Conservation (phyloP, 2,113 vertebrate species). For the Falcunculus frontatus region DNA sequence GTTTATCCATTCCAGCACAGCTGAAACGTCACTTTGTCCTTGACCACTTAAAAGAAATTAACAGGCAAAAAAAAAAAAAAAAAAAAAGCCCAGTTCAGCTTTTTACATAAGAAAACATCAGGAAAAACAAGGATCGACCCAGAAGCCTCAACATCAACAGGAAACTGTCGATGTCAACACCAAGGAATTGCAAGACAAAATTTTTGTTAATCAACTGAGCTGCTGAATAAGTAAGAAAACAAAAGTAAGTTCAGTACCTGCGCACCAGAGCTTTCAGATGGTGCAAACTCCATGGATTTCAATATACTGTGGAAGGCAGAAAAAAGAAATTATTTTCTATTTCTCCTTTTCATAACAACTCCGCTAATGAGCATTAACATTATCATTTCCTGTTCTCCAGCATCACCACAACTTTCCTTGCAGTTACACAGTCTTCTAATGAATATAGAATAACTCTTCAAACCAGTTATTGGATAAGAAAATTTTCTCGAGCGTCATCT, state of each 20-base stretch:
- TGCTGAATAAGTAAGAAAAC: neutral
- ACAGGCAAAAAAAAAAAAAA: neutral
- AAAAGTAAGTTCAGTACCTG: conserved; percentile 78
- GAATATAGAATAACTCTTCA: conserved; percentile 65
- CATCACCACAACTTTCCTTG: conserved; percentile 50
- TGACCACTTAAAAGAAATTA: neutral
- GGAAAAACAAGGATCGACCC: neutral
- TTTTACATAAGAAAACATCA: neutral
- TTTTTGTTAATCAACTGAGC: neutral
- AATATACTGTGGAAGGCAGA: conserved; percentile 82
- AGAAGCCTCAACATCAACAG: neutral
- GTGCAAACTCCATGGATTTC: conserved; percentile 96
- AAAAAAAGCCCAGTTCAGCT: neutral
- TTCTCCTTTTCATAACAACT: neutral
- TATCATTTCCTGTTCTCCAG: conserved; percentile 43
- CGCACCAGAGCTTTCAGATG: conserved; percentile 80
- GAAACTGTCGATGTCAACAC: neutral
- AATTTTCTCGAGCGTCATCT: conserved; percentile 70
- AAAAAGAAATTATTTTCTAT: conserved; percentile 40
- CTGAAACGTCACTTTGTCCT: neutral
- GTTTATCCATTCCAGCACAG: neutral
- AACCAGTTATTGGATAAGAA: conserved; percentile 61
- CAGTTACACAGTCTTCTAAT: conserved; percentile 59
- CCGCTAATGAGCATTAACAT: conserved; percentile 20
- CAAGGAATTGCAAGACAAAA: neutral